Evolutionary conservation across 2,888 invertebrate species (phyloP).

Genomic region (Andrena chrysosceles): DNA sequence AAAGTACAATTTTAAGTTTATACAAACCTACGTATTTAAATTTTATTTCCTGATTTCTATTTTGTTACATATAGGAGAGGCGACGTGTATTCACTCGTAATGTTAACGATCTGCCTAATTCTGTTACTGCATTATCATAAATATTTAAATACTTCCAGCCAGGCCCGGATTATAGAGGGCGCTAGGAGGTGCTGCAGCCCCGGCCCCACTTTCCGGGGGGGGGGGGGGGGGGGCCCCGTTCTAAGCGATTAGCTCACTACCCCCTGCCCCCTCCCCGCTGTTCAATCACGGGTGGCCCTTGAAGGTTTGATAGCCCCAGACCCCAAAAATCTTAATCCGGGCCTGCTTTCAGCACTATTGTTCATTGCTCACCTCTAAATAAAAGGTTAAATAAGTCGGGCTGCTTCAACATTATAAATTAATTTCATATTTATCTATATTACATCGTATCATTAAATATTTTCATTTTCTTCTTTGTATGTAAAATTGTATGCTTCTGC

Average conservation of each 20-base stretch:
- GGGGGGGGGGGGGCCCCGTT: too few relatives aligned
- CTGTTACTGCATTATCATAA: constrained; percentile 6
- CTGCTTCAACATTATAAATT: constrained; percentile 8
- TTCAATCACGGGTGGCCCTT: too few relatives aligned
- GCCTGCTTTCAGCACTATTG: constrained; percentile 1
- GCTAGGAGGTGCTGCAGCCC: too few relatives aligned
- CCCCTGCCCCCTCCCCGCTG: too few relatives aligned
- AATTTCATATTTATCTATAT: constrained; percentile 12
- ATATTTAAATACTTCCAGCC: background rate
- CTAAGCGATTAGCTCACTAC: too few relatives aligned
- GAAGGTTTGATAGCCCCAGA: too few relatives aligned
- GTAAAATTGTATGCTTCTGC: constrained; percentile 20
- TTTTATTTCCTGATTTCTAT: constrained; percentile 6
- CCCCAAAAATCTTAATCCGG: too few relatives aligned
- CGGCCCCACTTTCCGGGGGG: too few relatives aligned
- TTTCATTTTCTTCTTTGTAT: constrained; percentile 9
- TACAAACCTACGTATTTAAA: constrained; percentile 21
- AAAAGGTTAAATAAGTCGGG: constrained; percentile 9
- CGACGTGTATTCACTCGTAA: constrained; percentile 5
- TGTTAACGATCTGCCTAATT: constrained; percentile 9
- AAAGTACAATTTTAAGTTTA: constrained; percentile 23
- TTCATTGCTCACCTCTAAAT: constrained; percentile 17
- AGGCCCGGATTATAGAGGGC: too few relatives aligned
- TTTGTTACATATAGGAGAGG: background rate
- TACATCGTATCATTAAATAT: constrained; percentile 7